phyloP scores from a whole-genome alignment of 2,888 invertebrate genomes.

The Caenorhabditis imperialis region DNA sequence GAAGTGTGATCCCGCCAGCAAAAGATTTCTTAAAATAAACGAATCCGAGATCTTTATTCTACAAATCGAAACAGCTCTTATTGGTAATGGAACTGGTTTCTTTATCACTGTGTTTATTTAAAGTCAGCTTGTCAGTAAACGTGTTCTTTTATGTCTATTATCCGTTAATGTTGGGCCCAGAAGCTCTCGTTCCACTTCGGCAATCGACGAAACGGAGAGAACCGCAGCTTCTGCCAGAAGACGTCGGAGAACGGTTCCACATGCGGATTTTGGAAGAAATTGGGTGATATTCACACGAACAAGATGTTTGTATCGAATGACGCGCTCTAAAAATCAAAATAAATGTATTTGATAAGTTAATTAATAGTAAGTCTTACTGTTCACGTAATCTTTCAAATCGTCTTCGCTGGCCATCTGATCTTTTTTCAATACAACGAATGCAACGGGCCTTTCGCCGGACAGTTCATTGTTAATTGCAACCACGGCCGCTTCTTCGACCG shows the following conservation, averaged over 20 bases:
- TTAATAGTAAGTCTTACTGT: conserved; percentile 29
- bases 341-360: background rate
- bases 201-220: conserved; percentile 44
- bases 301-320: conserved; percentile 55
- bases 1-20: no score
- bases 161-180: background rate
- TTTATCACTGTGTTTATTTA: no score
- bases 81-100: background rate
- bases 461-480: conserved; percentile 55
- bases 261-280: conserved; percentile 45
- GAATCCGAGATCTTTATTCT: conserved; percentile 3
- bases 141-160: background rate
- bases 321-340: conserved; percentile 27
- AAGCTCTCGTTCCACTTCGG: conserved; percentile 45
- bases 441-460: conserved; percentile 52
- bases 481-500: conserved; percentile 50
- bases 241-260: conserved; percentile 47
- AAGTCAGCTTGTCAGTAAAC: background rate
- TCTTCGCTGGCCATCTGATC: conserved; percentile 34
- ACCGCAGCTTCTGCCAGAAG: conserved; percentile 49
- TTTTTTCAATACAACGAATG: conserved; percentile 49
- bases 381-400: conserved; percentile 50
- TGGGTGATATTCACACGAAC: conserved; percentile 52
- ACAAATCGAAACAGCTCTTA: background rate
- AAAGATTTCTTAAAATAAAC: no score